Evolutionary conservation across 2,797 vertebrate genomes (phyloP).

Genomic region (Schizopygopsis pylzovi): DNA sequence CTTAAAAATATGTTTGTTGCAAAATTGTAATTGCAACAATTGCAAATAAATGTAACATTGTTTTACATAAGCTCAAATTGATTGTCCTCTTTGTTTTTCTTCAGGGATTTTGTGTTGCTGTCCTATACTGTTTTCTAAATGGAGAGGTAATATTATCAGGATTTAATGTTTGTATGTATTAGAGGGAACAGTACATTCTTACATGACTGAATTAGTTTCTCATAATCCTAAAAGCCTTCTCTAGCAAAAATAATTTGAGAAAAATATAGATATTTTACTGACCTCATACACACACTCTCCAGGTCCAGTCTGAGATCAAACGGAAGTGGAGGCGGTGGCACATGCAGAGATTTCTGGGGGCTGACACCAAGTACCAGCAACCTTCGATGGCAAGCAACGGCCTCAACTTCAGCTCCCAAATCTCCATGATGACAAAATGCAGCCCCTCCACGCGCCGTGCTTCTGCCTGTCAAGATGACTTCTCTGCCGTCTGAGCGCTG

Average conservation of each 20-base stretch:
- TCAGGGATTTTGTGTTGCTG: conserved; percentile 93
- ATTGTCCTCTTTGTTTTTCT: conserved; percentile 53
- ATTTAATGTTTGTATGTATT: neutral
- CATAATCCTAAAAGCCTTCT: neutral
- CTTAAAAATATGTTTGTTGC: no score
- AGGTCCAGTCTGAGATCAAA: conserved; percentile 96
- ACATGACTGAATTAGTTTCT: neutral
- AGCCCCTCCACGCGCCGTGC: conserved; percentile 85
- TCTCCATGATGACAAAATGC: conserved; percentile 91
- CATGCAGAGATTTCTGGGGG: conserved; percentile 86
- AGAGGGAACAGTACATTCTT: neutral
- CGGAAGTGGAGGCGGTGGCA: conserved; percentile 97
- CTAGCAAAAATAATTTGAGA: no score
- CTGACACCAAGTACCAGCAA: conserved; percentile 88
- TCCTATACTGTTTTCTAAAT: conserved; percentile 95
- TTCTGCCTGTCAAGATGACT: conserved; percentile 72
- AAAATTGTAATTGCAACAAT: no score
- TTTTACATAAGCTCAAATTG: neutral
- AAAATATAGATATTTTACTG: neutral
- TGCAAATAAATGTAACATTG: no score
- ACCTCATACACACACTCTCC: neutral
- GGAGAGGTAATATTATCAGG: conserved; percentile 75
- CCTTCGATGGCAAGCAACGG: conserved; percentile 90
- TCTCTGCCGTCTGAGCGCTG: conserved; percentile 67
- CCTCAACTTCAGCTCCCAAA: conserved; percentile 95